Evolutionary conservation across 2,888 invertebrate genomes (phyloP).

Genomic region (Pegoplata infirma): DNA sequence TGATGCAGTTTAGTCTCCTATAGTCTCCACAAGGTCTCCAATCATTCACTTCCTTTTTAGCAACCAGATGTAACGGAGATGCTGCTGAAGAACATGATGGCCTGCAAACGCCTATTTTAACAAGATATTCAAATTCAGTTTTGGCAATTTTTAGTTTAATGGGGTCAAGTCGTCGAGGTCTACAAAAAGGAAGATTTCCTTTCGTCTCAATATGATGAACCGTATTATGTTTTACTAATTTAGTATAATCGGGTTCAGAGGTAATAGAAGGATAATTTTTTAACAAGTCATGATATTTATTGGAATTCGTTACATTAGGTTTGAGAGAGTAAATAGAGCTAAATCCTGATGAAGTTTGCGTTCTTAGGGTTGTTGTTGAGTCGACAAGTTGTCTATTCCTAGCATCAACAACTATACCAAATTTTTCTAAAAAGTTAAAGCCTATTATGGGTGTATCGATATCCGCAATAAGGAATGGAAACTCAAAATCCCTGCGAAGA

Average conservation of each 20-base stretch:
- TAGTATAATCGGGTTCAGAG: not conserved
- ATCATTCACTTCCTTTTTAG: too few relatives aligned
- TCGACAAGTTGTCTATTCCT: not conserved
- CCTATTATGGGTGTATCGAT: not conserved
- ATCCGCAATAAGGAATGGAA: constrained; percentile 7
- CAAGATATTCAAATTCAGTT: too few relatives aligned
- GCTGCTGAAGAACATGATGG: too few relatives aligned
- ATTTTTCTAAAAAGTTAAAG: not conserved
- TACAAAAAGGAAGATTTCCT: not conserved
- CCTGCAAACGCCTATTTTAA: too few relatives aligned
- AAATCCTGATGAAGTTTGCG: not conserved
- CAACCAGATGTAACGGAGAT: too few relatives aligned
- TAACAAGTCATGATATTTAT: not conserved
- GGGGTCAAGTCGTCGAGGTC: too few relatives aligned
- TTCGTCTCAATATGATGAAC: not conserved
- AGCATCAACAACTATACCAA: not conserved
- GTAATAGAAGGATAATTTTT: not conserved
- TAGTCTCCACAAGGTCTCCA: not conserved
- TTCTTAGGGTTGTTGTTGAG: not conserved
- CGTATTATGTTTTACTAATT: not conserved
- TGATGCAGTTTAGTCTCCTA: not conserved
- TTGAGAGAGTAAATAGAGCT: not conserved
- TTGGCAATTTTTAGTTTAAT: too few relatives aligned
- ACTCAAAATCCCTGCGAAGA: not conserved
- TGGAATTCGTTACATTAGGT: not conserved